phyloP scores from a whole-genome alignment of 2,888 invertebrate species.

The Orthonevra nobilis region DNA sequence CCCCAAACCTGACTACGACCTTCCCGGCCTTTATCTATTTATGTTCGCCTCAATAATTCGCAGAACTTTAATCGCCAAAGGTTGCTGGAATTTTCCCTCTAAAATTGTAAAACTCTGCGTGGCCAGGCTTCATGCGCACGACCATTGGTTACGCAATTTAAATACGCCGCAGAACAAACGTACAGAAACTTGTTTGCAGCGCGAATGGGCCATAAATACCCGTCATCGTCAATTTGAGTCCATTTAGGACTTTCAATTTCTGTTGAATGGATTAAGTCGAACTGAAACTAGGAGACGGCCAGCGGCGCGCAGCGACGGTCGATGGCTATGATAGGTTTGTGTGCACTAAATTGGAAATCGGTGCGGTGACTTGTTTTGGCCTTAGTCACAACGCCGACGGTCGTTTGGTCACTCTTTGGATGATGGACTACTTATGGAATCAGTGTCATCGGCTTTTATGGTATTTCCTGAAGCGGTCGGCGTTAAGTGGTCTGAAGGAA shows the following conservation, averaged over 20 bases:
- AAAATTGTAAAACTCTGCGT: neutral
- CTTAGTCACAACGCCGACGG: no score
- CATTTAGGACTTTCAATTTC: constrained; percentile 51
- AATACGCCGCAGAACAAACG: neutral
- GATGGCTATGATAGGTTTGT: no score
- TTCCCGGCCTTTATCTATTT: constrained; percentile 26
- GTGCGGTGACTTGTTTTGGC: no score
- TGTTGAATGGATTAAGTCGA: constrained; percentile 13
- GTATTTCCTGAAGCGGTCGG: no score
- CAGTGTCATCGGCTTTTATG: no score
- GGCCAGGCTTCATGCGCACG: constrained; percentile 45
- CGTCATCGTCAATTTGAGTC: neutral
- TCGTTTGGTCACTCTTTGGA: no score
- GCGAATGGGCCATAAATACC: constrained; percentile 36
- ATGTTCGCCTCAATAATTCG: constrained; percentile 25
- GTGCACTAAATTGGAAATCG: no score
- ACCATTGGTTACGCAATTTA: constrained; percentile 37
- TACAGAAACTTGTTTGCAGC: constrained; percentile 13
- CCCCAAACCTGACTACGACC: constrained; percentile 62
- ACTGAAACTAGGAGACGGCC: no score
- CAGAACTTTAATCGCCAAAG: constrained; percentile 62
- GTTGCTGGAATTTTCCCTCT: constrained; percentile 26
- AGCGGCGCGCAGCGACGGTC: no score
- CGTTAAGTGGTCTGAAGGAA: no score
- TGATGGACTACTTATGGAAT: no score